Evolutionary conservation across 2,888 invertebrate species (phyloP).

Genomic region (Pristionchus fissidentatus): DNA sequence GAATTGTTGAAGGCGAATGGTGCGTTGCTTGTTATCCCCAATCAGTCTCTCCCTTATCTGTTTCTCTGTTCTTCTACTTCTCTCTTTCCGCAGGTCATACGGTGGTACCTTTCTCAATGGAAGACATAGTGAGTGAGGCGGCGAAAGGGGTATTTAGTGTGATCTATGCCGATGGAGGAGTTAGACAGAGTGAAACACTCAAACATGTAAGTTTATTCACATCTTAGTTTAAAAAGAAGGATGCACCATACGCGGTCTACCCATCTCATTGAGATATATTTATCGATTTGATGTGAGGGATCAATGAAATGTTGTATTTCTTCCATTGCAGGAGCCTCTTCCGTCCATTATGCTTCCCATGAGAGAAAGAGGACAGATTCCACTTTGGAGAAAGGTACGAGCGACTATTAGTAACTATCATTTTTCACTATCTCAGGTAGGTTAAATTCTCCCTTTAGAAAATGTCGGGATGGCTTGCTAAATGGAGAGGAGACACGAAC

Average conservation of each 20-base stretch:
- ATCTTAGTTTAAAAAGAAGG: neutral
- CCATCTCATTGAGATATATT: neutral
- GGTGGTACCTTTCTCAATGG: constrained; percentile 5
- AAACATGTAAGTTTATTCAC: neutral
- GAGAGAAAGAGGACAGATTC: too few relatives aligned
- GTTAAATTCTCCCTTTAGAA: too few relatives aligned
- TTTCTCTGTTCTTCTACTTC: too few relatives aligned
- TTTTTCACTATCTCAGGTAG: too few relatives aligned
- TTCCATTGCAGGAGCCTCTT: constrained; percentile 15
- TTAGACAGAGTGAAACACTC: neutral
- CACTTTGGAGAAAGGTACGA: too few relatives aligned
- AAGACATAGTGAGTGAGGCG: neutral
- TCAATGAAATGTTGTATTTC: neutral
- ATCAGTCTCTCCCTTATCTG: too few relatives aligned
- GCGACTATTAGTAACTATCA: too few relatives aligned
- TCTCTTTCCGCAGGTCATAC: neutral
- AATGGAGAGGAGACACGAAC: too few relatives aligned
- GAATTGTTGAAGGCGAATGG: neutral
- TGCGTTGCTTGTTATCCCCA: neutral
- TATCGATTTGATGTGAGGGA: neutral
- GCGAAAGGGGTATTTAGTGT: neutral
- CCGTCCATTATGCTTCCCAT: neutral
- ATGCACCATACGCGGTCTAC: too few relatives aligned
- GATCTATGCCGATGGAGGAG: neutral
- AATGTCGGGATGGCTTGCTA: too few relatives aligned